Conservation (phyloP, 2,113 vertebrate genomes). For the Aepyceros melampus region DNA sequence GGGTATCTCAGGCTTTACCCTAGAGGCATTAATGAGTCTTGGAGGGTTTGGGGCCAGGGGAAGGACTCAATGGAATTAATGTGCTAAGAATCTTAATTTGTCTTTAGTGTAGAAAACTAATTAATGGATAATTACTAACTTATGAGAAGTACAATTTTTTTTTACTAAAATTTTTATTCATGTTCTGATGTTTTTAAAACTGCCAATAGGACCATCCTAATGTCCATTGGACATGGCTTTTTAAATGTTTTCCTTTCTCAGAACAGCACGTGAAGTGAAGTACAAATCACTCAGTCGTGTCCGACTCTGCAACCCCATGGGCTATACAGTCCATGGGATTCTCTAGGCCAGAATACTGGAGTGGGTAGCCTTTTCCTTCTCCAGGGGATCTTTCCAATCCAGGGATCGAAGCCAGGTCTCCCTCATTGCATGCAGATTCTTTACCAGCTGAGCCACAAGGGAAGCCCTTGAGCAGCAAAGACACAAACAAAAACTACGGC, state of each 20-base stretch:
- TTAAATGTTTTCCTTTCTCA: neutral
- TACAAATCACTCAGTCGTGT: neutral
- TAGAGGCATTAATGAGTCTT: neutral
- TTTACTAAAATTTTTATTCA: neutral
- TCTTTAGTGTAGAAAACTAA: neutral
- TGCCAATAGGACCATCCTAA: neutral
- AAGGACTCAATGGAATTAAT: neutral
- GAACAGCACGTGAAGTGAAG: neutral
- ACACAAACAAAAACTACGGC: neutral
- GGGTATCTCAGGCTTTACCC: neutral
- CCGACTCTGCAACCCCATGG: neutral
- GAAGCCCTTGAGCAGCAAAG: neutral
- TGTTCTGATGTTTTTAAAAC: constrained; percentile 1
- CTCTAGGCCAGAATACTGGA: neutral
- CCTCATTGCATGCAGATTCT: neutral
- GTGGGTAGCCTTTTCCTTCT: neutral
- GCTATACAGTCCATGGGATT: neutral
- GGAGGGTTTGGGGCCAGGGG: neutral
- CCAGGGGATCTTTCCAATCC: neutral
- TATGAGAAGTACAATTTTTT: neutral
- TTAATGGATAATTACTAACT: neutral
- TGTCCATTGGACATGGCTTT: neutral
- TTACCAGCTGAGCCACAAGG: neutral
- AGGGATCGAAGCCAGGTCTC: neutral
- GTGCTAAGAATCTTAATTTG: neutral